Base-by-base conservation (phyloP, 2,113 vertebrate genomes). In the Xiphorhynchus elegans region DNA sequence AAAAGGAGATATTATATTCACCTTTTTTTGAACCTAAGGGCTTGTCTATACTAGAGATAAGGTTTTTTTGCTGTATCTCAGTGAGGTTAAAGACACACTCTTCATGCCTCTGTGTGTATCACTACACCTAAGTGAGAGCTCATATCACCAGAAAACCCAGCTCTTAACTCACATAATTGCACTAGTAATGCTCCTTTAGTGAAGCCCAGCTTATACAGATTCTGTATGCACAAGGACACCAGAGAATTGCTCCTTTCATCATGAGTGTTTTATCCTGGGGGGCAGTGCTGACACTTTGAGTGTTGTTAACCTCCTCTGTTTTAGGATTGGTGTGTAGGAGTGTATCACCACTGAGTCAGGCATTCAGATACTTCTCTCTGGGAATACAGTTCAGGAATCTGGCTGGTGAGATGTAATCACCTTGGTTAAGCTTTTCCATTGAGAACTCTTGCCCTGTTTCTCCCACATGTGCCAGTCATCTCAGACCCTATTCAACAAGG, bases 201-300 rank as follows among this genome's bases (percentile, higher is more conserved):
- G 50, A 56, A 83, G 63, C 52, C 52, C 55, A 58, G 81, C 10
- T 52, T 70, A 17, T 10, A 72, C 3, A 66, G 82, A 40, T 90
- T 74, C 59, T 96, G 79, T 79, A 93, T 92, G 69, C 0, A 0
- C 82, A 90, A 90, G 70, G 75, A 87, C 6, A 0, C 24, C 20
- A 79, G 46, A 84, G 88, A 83, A 80, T 77, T 58, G 66, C 82
- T 97, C 79, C 59, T 95, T 95, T 95, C 64, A 81, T 93, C 79
- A 63, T 15, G 79, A 70, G 25, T 1, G 1, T 90, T 92, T 92
- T 56, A 74, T 89, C 86, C 86, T 93, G 0, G 0, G 64, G 60
- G 23, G 59, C 52, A 17, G 35, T 17, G 73, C 53, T 89, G 83
- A 63, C 68, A 67, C 81, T 88, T 7, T 26, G 39, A 66, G 63